phyloP scores from a whole-genome alignment of 2,888 invertebrate species.

The Ashinkailepas kermadecensis region DNA sequence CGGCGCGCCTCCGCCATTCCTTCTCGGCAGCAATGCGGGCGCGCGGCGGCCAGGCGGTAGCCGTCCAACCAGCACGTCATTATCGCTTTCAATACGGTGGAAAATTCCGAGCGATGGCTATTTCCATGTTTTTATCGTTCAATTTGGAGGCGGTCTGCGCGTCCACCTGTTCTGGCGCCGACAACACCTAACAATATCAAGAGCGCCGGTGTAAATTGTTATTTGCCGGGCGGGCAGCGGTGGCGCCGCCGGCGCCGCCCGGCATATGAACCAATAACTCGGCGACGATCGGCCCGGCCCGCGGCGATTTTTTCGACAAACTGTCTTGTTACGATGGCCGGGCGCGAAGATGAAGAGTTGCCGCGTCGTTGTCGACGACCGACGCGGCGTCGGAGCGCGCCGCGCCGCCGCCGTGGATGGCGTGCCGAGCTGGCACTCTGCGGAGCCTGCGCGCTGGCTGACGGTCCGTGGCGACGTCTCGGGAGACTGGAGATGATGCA shows the following conservation, averaged over 20 bases:
- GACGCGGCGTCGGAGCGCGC: too few species aligned
- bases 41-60: neutral
- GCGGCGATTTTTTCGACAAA: neutral
- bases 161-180: conserved; percentile 1
- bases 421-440: too few species aligned
- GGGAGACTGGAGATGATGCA: too few species aligned
- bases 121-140: conserved; percentile 23
- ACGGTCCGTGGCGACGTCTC: too few species aligned
- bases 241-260: neutral
- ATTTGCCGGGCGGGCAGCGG: neutral
- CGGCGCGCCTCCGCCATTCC: neutral
- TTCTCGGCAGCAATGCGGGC: neutral
- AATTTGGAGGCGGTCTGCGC: neutral
- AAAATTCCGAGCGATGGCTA: neutral
- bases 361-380: too few species aligned
- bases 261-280: conserved; percentile 16
- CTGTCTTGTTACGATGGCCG: neutral
- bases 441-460: too few species aligned
- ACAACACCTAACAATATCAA: neutral
- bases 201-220: neutral
- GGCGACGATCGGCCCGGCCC: neutral
- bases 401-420: too few species aligned
- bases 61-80: neutral
- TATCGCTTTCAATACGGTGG: conserved; percentile 18
- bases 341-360: too few species aligned